Conservation (phyloP, 1,140 invertebrate species). For the Harlomillsia oculata region DNA sequence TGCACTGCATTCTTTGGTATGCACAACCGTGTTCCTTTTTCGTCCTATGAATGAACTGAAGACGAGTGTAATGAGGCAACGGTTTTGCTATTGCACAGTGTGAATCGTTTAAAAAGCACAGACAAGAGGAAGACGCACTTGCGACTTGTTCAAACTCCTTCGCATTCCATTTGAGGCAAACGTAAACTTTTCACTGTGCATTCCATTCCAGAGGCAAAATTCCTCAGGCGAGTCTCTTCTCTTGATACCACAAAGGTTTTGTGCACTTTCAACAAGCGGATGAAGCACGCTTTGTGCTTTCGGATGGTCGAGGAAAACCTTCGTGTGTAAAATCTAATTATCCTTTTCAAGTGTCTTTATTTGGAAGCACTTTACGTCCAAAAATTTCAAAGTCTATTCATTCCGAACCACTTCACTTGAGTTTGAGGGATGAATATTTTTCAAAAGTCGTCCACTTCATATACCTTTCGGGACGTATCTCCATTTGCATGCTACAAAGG, state of each 20-base stretch:
- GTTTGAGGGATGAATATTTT: too few relatives aligned
- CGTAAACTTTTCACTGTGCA: constrained; percentile 14
- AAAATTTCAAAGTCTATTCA: too few relatives aligned
- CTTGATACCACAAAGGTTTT: too few relatives aligned
- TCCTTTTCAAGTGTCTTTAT: constrained; percentile 8
- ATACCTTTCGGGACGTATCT: too few relatives aligned
- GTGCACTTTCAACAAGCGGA: neutral
- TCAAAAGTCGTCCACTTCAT: too few relatives aligned
- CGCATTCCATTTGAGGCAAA: constrained; percentile 15
- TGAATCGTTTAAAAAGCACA: neutral
- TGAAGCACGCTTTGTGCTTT: too few relatives aligned
- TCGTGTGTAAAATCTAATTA: constrained; percentile 13
- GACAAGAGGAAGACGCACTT: constrained; percentile 2
- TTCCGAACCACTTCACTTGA: too few relatives aligned
- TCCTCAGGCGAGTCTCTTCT: constrained; percentile 5
- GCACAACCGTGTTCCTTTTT: neutral
- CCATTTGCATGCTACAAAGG: too few relatives aligned
- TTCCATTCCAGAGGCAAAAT: constrained; percentile 11
- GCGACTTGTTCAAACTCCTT: too few relatives aligned
- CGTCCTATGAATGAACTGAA: neutral
- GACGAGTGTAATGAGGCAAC: neutral
- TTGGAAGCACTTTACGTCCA: too few relatives aligned
- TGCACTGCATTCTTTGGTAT: too few relatives aligned
- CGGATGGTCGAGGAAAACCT: neutral
- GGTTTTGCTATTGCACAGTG: too few relatives aligned